Conservation (phyloP, 2,797 vertebrate species). For the Xenentodon cancila region DNA sequence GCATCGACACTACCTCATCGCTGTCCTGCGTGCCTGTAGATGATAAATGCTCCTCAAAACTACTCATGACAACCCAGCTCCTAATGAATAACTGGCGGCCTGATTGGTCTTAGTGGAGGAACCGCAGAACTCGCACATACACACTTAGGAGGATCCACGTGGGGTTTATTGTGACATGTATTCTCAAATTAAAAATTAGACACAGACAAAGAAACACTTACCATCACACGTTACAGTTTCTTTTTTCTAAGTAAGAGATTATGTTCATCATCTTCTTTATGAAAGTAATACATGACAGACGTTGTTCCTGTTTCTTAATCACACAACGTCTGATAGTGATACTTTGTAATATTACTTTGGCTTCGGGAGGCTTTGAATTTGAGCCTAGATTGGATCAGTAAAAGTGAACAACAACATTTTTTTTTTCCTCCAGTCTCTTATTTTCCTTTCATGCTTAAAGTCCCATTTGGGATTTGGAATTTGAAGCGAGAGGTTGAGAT, state of each 20-base stretch:
- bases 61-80: constrained; percentile 58
- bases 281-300: constrained; percentile 47
- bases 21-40: constrained; percentile 48
- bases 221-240: constrained; percentile 21
- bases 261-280: constrained; percentile 26
- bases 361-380: constrained; percentile 53
- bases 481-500: constrained; percentile 26
- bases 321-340: constrained; percentile 45
- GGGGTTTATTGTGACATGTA: constrained; percentile 36
- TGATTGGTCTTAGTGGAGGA: constrained; percentile 51
- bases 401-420: constrained; percentile 24
- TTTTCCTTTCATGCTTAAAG: constrained; percentile 53
- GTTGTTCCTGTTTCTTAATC: constrained; percentile 55
- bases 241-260: constrained; percentile 28
- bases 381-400: constrained; percentile 47
- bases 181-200: constrained; percentile 44
- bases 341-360: constrained; percentile 42
- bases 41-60: constrained; percentile 66
- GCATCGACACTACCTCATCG: constrained; percentile 36
- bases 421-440: constrained; percentile 21
- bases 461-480: constrained; percentile 42
- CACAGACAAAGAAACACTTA: constrained; percentile 17
- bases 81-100: constrained; percentile 64
- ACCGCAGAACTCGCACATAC: constrained; percentile 34
- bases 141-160: constrained; percentile 13